Conservation (phyloP, 2,888 invertebrate species). For the Dascillus cervinus region DNA sequence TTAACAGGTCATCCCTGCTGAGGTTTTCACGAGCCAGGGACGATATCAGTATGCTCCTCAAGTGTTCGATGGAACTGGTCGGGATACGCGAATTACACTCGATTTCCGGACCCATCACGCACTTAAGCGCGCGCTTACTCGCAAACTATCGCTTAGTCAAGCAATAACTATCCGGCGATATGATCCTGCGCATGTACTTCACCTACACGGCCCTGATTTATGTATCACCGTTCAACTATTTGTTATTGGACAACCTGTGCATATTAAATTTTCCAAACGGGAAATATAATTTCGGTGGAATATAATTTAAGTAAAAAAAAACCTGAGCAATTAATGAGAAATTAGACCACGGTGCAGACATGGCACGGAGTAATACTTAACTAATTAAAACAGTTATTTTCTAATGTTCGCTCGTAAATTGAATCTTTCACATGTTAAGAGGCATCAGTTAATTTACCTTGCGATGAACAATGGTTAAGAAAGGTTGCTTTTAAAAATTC, state of each 20-base stretch:
- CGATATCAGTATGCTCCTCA: slow-evolving; percentile 49
- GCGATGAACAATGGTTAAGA: too few relatives aligned
- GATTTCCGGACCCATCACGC: slow-evolving; percentile 22
- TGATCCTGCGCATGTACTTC: slow-evolving; percentile 20
- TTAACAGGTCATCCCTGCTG: slow-evolving; percentile 39
- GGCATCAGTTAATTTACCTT: too few relatives aligned
- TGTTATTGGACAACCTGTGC: slow-evolving; percentile 7
- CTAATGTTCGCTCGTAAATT: too few relatives aligned
- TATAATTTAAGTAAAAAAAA: too few relatives aligned
- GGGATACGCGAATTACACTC: slow-evolving; percentile 39
- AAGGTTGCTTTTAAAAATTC: too few relatives aligned
- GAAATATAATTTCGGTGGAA: too few relatives aligned
- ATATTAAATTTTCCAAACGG: too few relatives aligned
- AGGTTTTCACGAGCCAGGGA: slow-evolving; percentile 51
- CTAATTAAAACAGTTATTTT: too few relatives aligned
- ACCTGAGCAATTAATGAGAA: too few relatives aligned
- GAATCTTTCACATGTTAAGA: too few relatives aligned
- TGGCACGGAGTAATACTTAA: too few relatives aligned
- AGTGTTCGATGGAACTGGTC: slow-evolving; percentile 46
- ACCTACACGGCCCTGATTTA: slow-evolving; percentile 21
- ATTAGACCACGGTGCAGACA: too few relatives aligned
- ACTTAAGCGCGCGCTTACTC: slow-evolving; percentile 9
- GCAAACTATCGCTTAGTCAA: slow-evolving; percentile 20
- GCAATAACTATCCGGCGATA: slow-evolving; percentile 17
- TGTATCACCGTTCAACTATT: slow-evolving; percentile 11